A percentile compares a stretch with the other conserved stretches of the same genome.
These are phyloP conservation scores for Egretta garzetta DNA, from an alignment of 2,113 vertebrate genomes.

Conservation along the genomic window DNA sequence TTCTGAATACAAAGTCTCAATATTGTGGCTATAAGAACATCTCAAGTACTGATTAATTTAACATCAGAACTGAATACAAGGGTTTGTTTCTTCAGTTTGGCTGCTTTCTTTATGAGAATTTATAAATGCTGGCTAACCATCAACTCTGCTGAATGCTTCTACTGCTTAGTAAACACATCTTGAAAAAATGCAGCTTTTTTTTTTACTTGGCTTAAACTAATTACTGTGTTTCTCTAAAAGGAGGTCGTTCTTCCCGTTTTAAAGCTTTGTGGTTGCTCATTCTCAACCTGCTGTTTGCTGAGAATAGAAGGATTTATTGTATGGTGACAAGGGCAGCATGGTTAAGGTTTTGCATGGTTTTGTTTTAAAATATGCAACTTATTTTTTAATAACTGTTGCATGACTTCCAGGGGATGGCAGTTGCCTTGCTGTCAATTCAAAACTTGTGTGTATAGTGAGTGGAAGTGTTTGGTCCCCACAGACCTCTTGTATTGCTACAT, in stretches of 20 bases:
- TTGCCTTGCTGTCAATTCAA: background rate
- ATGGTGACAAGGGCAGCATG: background rate
- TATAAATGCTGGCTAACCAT: background rate
- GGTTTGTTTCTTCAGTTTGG: background rate
- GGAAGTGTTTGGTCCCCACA: background rate
- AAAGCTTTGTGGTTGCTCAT: slow-evolving; percentile 13
- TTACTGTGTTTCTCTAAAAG: background rate
- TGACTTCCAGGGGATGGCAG: background rate
- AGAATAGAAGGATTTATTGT: slow-evolving; percentile 9
- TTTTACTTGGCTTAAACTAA: slow-evolving; percentile 37
- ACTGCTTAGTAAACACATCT: background rate
- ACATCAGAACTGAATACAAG: background rate
- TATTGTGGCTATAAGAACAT: background rate
- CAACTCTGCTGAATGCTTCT: background rate
- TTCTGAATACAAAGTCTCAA: background rate
- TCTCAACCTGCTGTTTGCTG: background rate
- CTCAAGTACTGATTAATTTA: background rate
- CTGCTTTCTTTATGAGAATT: background rate
- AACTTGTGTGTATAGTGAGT: background rate
- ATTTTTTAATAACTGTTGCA: background rate
- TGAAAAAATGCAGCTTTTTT: background rate
- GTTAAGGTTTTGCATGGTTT: background rate
- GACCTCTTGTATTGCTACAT: background rate
- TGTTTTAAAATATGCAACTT: background rate
- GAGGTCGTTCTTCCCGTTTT: background rate